phyloP scores from a whole-genome alignment of 2,113 vertebrate genomes.

The Lepidothrix coronata region DNA sequence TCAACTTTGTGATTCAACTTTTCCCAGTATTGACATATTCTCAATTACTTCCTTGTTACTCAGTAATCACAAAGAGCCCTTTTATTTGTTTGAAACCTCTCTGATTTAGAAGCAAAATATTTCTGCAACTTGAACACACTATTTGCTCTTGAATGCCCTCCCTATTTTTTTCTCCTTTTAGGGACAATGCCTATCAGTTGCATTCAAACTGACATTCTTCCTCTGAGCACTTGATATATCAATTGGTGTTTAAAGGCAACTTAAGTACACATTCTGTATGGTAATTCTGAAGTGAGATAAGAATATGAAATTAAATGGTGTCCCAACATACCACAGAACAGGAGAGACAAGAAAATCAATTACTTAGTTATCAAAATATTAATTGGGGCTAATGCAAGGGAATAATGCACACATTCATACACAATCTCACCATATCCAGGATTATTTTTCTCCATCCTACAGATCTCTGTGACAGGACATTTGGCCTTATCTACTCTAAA shows the following conservation, averaged over 20 bases:
- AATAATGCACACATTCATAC: neutral
- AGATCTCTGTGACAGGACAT: neutral
- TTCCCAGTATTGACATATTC: neutral
- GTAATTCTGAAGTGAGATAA: neutral
- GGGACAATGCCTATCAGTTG: neutral
- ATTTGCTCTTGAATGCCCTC: neutral
- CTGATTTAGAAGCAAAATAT: neutral
- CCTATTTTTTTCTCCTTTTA: neutral
- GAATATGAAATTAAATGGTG: neutral
- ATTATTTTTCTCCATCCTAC: neutral
- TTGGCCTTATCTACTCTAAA: neutral
- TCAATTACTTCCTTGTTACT: neutral
- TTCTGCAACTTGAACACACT: neutral
- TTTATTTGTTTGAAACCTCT: neutral
- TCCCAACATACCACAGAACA: neutral
- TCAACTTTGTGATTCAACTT: neutral
- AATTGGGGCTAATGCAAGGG: neutral
- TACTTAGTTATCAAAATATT: neutral
- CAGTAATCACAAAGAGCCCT: neutral
- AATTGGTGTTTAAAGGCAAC: neutral
- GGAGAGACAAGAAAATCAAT: neutral
- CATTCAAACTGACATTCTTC: neutral
- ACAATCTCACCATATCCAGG: neutral
- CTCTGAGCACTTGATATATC: neutral
- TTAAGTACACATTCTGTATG: neutral